These are phyloP conservation scores for Lasioglossum vierecki DNA, from an alignment of 2,888 invertebrate species.

Conservation along the genomic window DNA sequence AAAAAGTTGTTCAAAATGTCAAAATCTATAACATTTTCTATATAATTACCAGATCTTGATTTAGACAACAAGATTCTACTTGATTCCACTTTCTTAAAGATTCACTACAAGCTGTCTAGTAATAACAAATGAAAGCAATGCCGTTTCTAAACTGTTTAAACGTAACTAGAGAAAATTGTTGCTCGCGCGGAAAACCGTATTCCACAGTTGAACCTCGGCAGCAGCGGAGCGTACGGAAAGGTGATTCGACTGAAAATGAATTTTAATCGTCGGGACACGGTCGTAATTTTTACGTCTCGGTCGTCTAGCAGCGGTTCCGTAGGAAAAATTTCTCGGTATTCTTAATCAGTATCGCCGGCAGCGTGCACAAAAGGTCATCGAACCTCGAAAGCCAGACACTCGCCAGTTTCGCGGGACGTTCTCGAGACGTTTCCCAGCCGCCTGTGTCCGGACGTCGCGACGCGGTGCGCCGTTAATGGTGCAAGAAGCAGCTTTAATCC, in stretches of 20 bases:
- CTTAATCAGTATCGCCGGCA: background rate
- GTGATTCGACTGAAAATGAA: conserved; percentile 7
- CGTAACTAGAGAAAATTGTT: background rate
- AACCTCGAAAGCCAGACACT: conserved; percentile 7
- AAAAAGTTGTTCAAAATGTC: too few species aligned
- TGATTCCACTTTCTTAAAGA: too few species aligned
- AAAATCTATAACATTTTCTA: too few species aligned
- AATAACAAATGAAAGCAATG: too few species aligned
- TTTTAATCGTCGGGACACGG: background rate
- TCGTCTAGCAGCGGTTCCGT: background rate
- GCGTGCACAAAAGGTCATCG: background rate
- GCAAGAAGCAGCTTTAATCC: conserved; percentile 27
- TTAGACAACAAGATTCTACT: too few species aligned
- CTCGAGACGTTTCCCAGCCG: background rate
- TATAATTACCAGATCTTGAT: too few species aligned
- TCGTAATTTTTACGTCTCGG: background rate
- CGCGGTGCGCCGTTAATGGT: background rate
- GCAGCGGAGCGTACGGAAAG: background rate
- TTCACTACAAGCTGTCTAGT: too few species aligned
- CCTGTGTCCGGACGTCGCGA: background rate
- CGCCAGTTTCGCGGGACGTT: background rate
- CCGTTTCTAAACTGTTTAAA: background rate
- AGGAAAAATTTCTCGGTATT: background rate
- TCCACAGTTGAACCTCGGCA: background rate
- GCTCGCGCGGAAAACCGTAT: background rate